A percentile compares a stretch with the other conserved stretches of the same genome.
Evolutionary conservation across 1,140 invertebrate species (phyloP).

Genomic region (Pseudomyrmex dendroicus): DNA sequence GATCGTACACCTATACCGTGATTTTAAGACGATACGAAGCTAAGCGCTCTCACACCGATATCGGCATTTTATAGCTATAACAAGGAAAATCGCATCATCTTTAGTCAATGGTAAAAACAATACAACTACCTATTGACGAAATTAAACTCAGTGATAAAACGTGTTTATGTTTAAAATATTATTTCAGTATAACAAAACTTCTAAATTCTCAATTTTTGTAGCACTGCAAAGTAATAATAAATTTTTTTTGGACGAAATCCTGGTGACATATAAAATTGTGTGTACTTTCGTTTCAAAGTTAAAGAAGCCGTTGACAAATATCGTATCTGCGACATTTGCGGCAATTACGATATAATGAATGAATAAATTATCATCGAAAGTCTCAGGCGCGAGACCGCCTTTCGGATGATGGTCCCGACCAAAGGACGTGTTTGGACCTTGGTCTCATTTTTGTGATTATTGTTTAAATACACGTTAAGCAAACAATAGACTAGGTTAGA

Average conservation of each 20-base stretch:
- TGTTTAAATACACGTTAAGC: slow-evolving; percentile 77
- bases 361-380: slow-evolving; percentile 57
- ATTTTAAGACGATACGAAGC: slow-evolving; percentile 35
- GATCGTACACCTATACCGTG: slow-evolving; percentile 34
- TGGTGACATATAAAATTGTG: neutral
- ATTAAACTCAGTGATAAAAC: neutral
- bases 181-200: too few relatives aligned
- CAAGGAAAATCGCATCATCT: neutral
- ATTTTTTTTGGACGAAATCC: neutral
- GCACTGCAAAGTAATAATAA: neutral
- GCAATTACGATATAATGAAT: slow-evolving; percentile 9
- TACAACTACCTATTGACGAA: neutral
- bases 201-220: too few relatives aligned
- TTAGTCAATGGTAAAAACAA: neutral
- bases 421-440: slow-evolving; percentile 76
- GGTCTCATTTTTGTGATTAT: slow-evolving; percentile 85
- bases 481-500: slow-evolving; percentile 58
- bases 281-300: slow-evolving; percentile 15
- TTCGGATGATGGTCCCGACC: slow-evolving; percentile 67
- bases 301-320: slow-evolving; percentile 37
- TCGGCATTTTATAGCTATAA: slow-evolving; percentile 5
- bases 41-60: slow-evolving; percentile 18
- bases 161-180: neutral
- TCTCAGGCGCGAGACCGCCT: slow-evolving; percentile 72
- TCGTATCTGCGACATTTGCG: slow-evolving; percentile 27